These are phyloP conservation scores for Plodia interpunctella DNA, from an alignment of 1,140 invertebrate genomes.

Conservation along the genomic window DNA sequence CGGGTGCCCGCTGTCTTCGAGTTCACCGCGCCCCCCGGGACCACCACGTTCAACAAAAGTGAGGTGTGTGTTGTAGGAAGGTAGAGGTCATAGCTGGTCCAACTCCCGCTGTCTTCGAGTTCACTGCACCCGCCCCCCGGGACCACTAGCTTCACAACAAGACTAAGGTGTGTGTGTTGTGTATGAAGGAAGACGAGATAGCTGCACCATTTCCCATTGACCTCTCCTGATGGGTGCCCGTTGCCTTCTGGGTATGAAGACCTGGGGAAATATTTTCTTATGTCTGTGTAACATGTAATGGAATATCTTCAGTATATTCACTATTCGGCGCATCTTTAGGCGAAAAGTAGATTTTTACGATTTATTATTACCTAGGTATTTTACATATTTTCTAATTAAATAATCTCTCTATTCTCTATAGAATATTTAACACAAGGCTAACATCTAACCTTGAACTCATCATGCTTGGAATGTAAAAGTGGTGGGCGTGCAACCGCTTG, in stretches of 20 bases:
- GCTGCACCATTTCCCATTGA: too few relatives aligned
- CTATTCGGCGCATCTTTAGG: too few relatives aligned
- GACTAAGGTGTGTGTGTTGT: conserved; percentile 62
- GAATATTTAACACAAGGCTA: background rate
- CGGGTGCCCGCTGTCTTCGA: conserved; percentile 91
- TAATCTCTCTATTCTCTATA: background rate
- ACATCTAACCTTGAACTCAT: background rate
- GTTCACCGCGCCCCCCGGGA: conserved; percentile 81
- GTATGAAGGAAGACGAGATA: conserved; percentile 90
- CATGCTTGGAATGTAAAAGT: background rate
- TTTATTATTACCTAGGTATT: too few relatives aligned
- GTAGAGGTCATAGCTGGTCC: conserved; percentile 87
- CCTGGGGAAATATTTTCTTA: too few relatives aligned
- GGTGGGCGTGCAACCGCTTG: background rate
- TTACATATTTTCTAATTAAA: background rate
- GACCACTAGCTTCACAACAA: conserved; percentile 72
- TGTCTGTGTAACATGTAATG: too few relatives aligned
- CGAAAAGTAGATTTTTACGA: too few relatives aligned
- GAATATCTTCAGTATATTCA: too few relatives aligned
- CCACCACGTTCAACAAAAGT: conserved; percentile 73
- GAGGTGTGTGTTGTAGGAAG: conserved; percentile 79
- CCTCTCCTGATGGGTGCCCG: too few relatives aligned
- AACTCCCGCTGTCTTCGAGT: conserved; percentile 88
- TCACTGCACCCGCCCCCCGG: conserved; percentile 81
- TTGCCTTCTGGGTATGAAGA: background rate